phyloP scores from a whole-genome alignment of 1,140 invertebrate genomes.

The Drosophila tani region DNA sequence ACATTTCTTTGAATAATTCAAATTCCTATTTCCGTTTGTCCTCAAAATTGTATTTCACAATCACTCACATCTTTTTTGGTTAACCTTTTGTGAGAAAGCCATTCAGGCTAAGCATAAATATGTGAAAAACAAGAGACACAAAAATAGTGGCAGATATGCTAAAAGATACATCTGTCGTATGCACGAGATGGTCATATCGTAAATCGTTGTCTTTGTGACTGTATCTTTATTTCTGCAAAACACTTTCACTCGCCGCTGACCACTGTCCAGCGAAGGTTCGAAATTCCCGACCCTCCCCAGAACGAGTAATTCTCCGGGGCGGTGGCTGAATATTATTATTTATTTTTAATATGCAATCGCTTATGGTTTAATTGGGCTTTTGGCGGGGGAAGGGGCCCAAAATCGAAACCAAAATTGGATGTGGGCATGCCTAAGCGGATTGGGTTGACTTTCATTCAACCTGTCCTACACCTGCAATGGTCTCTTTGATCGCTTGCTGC shows the following conservation, averaged over 20 bases:
- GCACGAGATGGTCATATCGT: constrained; percentile 60
- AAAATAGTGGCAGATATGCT: constrained; percentile 33
- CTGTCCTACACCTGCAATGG: constrained; percentile 69
- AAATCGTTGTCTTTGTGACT: constrained; percentile 65
- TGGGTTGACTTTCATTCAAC: constrained; percentile 69
- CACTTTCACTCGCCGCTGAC: constrained; percentile 64
- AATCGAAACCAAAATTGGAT: constrained; percentile 31
- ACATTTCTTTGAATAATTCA: background rate
- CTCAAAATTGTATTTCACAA: constrained; percentile 14
- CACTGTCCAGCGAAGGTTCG: constrained; percentile 28
- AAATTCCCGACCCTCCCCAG: constrained; percentile 14
- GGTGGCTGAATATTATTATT: constrained; percentile 22
- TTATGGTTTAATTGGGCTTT: constrained; percentile 38
- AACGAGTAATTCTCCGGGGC: constrained; percentile 22
- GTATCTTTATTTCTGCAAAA: constrained; percentile 60
- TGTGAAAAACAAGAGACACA: constrained; percentile 15
- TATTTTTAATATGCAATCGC: constrained; percentile 33
- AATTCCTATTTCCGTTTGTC: background rate
- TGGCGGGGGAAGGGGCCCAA: too few relatives aligned
- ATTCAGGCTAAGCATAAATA: constrained; percentile 33
- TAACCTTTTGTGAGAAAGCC: constrained; percentile 40
- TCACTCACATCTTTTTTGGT: constrained; percentile 14
- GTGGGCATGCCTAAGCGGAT: constrained; percentile 55
- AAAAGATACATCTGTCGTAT: constrained; percentile 57
- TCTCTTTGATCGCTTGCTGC: constrained; percentile 42